Conservation (phyloP, 2,888 invertebrate genomes). For the Mythimna pallens region DNA sequence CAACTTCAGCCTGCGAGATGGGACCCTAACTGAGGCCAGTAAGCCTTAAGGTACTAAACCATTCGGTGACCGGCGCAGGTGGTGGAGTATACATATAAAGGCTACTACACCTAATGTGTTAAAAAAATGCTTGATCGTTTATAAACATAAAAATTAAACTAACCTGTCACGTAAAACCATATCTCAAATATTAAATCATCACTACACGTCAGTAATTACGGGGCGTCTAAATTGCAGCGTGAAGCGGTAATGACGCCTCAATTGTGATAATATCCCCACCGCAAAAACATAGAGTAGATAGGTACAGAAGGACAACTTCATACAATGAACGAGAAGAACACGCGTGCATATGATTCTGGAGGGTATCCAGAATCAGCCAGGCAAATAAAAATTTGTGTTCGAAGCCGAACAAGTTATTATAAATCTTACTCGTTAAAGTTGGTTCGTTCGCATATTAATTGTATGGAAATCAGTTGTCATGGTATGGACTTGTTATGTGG, state of each 20-base stretch:
- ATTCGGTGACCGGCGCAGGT: no score
- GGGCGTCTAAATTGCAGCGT: constrained; percentile 44
- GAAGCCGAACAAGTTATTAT: no score
- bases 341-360: no score
- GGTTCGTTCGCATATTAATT: neutral
- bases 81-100: no score
- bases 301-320: constrained; percentile 1
- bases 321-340: no score
- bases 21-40: no score
- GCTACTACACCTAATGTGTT: neutral
- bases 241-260: constrained; percentile 37
- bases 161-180: neutral
- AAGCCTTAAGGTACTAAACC: no score
- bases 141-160: neutral
- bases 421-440: no score
- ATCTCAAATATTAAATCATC: constrained; percentile 30
- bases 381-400: no score
- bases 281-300: neutral
- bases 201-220: constrained; percentile 25
- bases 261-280: constrained; percentile 47
- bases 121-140: neutral
- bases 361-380: no score
- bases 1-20: no score
- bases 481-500: neutral
- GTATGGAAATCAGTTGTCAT: neutral